Base-by-base conservation (phyloP, 2,113 vertebrate genomes). In the Elanus axillaris region DNA sequence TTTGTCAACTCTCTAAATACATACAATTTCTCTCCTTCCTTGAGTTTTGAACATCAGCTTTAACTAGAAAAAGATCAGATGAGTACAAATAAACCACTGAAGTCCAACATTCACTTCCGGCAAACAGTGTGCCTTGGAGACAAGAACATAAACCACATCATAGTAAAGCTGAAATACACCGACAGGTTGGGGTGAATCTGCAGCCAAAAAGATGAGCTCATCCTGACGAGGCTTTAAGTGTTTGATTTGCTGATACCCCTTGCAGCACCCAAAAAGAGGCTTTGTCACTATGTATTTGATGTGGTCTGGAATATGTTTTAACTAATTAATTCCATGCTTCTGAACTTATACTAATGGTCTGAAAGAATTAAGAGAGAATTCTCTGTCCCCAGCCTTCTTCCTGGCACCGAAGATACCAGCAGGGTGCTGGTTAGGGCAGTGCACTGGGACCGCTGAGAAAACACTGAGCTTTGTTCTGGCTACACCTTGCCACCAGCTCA, bases 401-500 rank as follows among this genome's bases (percentile, higher is more conserved):
- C 10, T 0, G 0, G 22, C 56, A 42, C 13, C 19, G 42, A n/a
- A 13, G 14, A n/a, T 7, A 47, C 7, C n/a, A 67, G 45, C 17
- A 55, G 25, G 10, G 13, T 59, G 27, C 36, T 52, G 38, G 45
- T 7, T 19, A 14, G 0, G 0, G 34, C 34, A 34, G 18, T 11
- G 23, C 23, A 19, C 45, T 21, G 13, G 25, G 47, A 71, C 4
- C 5, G 0, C 21, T 10, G 43, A 52, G 36, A 36, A 63, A 55
- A 14, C 29, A 8, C 22, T 2, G 12, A 19, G 42, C 22, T 16
- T 17, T 16, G 26, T 29, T 42, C 21, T 23, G 40, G 26, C 59
- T 66, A 16, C 1, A 0, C 13, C 59, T 66, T 40, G 14, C n/a
- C 45, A n/a, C 7, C 0, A 0, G 53, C 40, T 13, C 62, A n/a